These are phyloP conservation scores for Acanthacorydalis orientalis DNA, from an alignment of 2,888 invertebrate species.

Conservation along the genomic window DNA sequence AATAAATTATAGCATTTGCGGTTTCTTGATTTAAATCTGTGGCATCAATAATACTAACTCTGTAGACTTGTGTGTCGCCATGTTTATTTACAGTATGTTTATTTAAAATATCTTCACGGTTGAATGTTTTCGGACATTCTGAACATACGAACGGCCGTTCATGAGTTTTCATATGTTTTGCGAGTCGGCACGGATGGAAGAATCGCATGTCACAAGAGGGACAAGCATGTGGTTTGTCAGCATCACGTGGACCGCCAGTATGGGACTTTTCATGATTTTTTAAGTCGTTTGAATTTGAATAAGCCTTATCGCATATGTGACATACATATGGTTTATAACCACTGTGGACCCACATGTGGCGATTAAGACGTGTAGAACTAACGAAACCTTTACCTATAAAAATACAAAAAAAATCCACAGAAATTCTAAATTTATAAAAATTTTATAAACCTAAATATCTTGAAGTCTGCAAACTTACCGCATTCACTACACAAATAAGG, in stretches of 20 bases:
- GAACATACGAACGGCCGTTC: constrained; percentile 17
- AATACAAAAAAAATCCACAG: neutral
- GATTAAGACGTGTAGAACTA: constrained; percentile 20
- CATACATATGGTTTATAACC: constrained; percentile 21
- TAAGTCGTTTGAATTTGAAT: constrained; percentile 20
- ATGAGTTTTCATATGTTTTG: constrained; percentile 30
- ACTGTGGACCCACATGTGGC: constrained; percentile 24
- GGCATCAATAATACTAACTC: too few species aligned
- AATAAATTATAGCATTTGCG: too few species aligned
- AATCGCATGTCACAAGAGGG: constrained; percentile 19
- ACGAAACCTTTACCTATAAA: constrained; percentile 18
- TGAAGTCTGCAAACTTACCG: constrained; percentile 11
- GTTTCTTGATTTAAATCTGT: too few species aligned
- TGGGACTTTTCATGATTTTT: constrained; percentile 19
- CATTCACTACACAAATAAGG: constrained; percentile 23
- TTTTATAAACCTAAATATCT: neutral
- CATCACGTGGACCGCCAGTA: constrained; percentile 12
- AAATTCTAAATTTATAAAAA: neutral
- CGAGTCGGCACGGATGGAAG: constrained; percentile 25
- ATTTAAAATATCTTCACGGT: constrained; percentile 13
- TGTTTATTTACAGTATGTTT: constrained; percentile 18
- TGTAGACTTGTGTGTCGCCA: constrained; percentile 1
- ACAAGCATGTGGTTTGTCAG: constrained; percentile 19
- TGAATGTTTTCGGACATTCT: constrained; percentile 18
- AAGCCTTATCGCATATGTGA: constrained; percentile 18